A percentile compares a stretch with the other conserved stretches of the same genome.
Conservation (phyloP, 2,888 invertebrate genomes). For the Dendrolimus houi region DNA sequence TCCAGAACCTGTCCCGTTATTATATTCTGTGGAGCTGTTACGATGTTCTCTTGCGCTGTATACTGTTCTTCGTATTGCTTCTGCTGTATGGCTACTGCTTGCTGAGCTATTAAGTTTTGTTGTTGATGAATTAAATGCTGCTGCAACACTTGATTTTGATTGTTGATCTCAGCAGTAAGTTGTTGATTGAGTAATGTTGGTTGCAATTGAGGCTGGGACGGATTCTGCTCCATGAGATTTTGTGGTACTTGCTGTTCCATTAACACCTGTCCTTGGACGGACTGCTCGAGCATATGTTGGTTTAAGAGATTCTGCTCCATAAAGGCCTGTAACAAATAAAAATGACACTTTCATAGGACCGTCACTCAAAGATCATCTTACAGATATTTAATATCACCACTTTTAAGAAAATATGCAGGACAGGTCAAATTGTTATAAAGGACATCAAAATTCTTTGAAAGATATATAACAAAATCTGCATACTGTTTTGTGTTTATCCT, state of each 20-base stretch:
- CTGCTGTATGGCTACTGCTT: conserved; percentile 65
- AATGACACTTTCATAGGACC: background rate
- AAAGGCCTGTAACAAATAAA: conserved; percentile 35
- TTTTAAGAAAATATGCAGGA: no score
- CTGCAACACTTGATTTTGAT: conserved; percentile 70
- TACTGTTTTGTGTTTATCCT: no score
- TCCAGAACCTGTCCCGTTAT: conserved; percentile 59
- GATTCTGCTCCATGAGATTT: conserved; percentile 36
- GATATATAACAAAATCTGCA: no score
- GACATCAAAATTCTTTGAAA: no score
- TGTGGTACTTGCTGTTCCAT: conserved; percentile 56
- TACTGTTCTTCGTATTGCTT: conserved; percentile 61
- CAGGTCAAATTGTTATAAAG: no score
- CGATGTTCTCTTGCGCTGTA: conserved; percentile 50
- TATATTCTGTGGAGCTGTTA: conserved; percentile 51
- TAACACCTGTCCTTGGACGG: conserved; percentile 45
- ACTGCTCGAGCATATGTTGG: conserved; percentile 63
- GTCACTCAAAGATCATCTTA: no score
- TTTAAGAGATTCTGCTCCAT: conserved; percentile 67
- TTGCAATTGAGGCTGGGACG: conserved; percentile 46
- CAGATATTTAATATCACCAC: no score
- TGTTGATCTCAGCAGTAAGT: conserved; percentile 51
- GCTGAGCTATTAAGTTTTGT: conserved; percentile 63
- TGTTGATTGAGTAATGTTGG: conserved; percentile 50
- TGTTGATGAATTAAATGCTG: conserved; percentile 72